Evolutionary conservation across 2,797 vertebrate species (phyloP), one percentile per base, ranked within the genome.

Genomic region (Crenichthys baileyi): DNA sequence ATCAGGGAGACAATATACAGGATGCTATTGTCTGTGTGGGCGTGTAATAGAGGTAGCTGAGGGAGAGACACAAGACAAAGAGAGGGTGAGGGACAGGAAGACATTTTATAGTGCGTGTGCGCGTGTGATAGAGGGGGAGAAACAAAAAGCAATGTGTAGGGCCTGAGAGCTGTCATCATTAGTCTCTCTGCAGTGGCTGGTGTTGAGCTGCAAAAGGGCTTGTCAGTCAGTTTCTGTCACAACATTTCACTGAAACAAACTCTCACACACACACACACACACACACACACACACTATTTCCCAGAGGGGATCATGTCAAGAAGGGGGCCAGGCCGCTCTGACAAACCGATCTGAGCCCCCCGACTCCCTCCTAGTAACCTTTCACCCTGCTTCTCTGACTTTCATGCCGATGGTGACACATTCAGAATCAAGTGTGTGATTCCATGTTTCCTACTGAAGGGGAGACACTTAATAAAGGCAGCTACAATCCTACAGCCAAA

Each of bases 21-120:
- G 83, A 92, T 92, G 90, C 90, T 89, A 93, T 94, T 94, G 93
- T 94, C 89, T 91, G 91, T 80, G 92, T 93, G 93, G 91, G 92
- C 86, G 92, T 93, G 91, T 91, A 91, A 89, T 88, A 79, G 91
- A 93, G 90, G 92, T 94, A 93, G 92, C 87, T 77, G 77, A 92
- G 91, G 90, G 90, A 91, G 89, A 93, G 88, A 93, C 87, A 89
- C 83, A 86, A 93, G 93, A 94, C 91, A 94, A 92, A 93, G 93
- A 93, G 82, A 93, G 82, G 85, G 77, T 67, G 67, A 90, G 84
- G 84, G 88, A 93, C 78, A 76, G 90, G 79, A 91, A 88, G 90
- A 93, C 81, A 89, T 83, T 75, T 82, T 36, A n/a, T 13, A 29
- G 65, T 82, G 72, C 72, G 78, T 31, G 78, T 67, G 53, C 29